Evolutionary conservation across 64 coral and sea anemone species (phyloP), one percentile per base, ranked within the genome.

Genomic region (Porites lutea): DNA sequence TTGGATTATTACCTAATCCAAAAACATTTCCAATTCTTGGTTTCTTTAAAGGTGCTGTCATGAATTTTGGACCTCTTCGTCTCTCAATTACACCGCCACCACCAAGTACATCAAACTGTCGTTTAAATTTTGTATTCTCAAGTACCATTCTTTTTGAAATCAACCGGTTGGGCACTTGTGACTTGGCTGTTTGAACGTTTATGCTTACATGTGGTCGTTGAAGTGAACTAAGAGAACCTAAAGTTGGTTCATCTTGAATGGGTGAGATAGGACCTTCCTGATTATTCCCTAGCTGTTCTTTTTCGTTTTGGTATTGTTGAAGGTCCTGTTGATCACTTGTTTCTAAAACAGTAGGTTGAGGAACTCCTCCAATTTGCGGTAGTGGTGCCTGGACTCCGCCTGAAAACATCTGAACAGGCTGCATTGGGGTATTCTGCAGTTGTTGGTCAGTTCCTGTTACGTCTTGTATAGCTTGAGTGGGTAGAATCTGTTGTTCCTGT

Each of bases 141-240:
- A 15, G 19, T 47, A 14, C 19, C 49, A 8, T 55, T 59, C 49
- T 19, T 51, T 74, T 53, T 53, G 52, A 44, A 61, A n/a, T 58
- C 14, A 48, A 14, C 2, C 48, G 46, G 52, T 43, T 59, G 16
- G 86, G 86, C 22, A 88, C 86, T 16, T 59, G 21, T 27, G 86
- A 88, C 64, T 88, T 88, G 47, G 86, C 52, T 11, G 86, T 88
- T 88, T 88, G 86, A 47, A 88, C 86, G 68, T 88, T 88, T 59
- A 88, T 88, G 86, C 73, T 88, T 4, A 88, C 86, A 21, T 54
- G 86, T 44, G 86, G 86, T 16, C 44, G 20, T 44, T 75, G 16
- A 88, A 59, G 20, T 88, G 52, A 16, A 21, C 44, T 44, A 75
- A 60, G 15, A 48, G 59, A 50, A 10, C 19, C 48, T 18, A 52